phyloP scores from a whole-genome alignment of 2,113 vertebrate species.

The Callaeas wilsoni region DNA sequence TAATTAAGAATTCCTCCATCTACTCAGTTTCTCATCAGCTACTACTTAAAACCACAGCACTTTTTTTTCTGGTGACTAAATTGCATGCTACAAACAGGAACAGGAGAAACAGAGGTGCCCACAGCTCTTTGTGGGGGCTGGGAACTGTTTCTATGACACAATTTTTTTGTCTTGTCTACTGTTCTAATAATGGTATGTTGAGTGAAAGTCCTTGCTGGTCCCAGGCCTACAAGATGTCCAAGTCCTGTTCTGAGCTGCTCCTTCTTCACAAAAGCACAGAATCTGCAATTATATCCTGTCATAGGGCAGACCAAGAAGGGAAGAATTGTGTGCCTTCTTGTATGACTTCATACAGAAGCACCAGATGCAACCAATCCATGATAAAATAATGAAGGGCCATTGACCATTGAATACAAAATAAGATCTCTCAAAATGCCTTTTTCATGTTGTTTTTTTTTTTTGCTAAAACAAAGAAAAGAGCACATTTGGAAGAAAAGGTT shows the following conservation, averaged over 20 bases:
- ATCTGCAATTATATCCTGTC: not conserved
- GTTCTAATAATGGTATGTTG: not conserved
- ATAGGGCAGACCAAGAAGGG: not conserved
- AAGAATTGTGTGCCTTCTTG: not conserved
- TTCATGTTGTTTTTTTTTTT: not conserved
- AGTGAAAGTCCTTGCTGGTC: not conserved
- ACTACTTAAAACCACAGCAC: slow-evolving; percentile 6
- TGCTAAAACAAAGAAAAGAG: not conserved
- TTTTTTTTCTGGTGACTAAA: not conserved
- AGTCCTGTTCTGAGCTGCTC: not conserved
- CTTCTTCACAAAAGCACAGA: not conserved
- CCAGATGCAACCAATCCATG: not conserved
- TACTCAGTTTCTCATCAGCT: slow-evolving; percentile 21
- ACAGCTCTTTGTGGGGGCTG: not conserved
- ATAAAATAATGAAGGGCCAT: not conserved
- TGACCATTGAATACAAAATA: not conserved
- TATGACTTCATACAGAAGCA: not conserved
- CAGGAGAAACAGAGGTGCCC: not conserved
- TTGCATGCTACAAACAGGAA: not conserved
- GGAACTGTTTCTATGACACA: not conserved
- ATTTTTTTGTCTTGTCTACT: not conserved
- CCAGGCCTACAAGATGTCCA: not conserved
- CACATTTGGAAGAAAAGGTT: not conserved
- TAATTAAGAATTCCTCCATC: slow-evolving; percentile 42
- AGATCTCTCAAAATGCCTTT: not conserved